These are phyloP conservation scores for Disparrhopalites patrizii DNA, from an alignment of 2,888 invertebrate genomes.

Conservation along the genomic window DNA sequence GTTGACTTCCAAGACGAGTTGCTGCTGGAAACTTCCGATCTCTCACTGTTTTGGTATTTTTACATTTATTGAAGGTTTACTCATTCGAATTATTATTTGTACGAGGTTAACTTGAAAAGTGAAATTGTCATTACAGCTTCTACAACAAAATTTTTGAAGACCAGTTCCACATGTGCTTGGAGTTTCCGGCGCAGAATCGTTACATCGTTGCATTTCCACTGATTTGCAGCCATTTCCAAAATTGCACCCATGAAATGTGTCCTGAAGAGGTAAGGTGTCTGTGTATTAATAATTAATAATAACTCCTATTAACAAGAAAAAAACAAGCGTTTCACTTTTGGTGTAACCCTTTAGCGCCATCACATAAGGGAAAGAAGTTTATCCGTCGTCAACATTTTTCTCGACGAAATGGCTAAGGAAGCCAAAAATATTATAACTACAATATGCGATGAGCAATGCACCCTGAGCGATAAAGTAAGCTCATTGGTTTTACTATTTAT, in stretches of 20 bases:
- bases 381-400: slow-evolving; percentile 92
- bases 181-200: slow-evolving; percentile 97
- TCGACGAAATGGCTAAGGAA: slow-evolving; percentile 99
- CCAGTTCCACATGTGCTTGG: slow-evolving; percentile 97
- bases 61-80: neutral
- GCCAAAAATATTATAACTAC: slow-evolving; percentile 98
- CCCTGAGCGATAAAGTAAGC: slow-evolving; percentile 80
- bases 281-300: neutral
- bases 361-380: slow-evolving; percentile 92
- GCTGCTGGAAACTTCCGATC: slow-evolving; percentile 91
- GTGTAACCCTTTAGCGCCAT: slow-evolving; percentile 66
- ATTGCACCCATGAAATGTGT: slow-evolving; percentile 95
- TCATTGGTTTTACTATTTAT: too few relatives aligned
- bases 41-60: slow-evolving; percentile 84
- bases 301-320: neutral
- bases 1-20: slow-evolving; percentile 97
- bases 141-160: slow-evolving; percentile 95
- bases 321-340: slow-evolving; percentile 13
- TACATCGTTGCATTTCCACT: slow-evolving; percentile 97
- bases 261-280: slow-evolving; percentile 72
- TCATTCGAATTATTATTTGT: neutral
- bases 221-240: slow-evolving; percentile 96
- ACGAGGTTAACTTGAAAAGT: neutral
- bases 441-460: slow-evolving; percentile 97
- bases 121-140: slow-evolving; percentile 57